Percentiles rank a stretch among this genome's conserved stretches.
phyloP scores from a whole-genome alignment of 1,140 invertebrate genomes.

The Sinonovacula constricta region DNA sequence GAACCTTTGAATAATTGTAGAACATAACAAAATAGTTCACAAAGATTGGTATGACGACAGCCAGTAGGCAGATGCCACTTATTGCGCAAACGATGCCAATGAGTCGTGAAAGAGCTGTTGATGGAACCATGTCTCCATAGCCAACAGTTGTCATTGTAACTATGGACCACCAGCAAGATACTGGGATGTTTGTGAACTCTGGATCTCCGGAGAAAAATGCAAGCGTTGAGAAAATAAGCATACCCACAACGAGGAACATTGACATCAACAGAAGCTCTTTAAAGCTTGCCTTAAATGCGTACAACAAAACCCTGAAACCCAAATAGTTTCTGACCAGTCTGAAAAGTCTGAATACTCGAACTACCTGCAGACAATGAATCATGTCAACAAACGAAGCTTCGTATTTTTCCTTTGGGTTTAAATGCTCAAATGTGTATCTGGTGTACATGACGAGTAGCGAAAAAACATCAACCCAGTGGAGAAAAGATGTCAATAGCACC shows the following conservation, averaged over 20 bases:
- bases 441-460: constrained; percentile 33
- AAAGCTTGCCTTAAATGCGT: constrained; percentile 81
- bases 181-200: constrained; percentile 86
- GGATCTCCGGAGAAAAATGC: constrained; percentile 60
- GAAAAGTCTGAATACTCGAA: constrained; percentile 66
- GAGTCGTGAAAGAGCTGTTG: constrained; percentile 68
- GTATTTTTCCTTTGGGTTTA: constrained; percentile 32
- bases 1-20: constrained; percentile 58
- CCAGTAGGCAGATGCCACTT: constrained; percentile 91
- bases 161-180: constrained; percentile 98
- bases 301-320: constrained; percentile 97
- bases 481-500: constrained; percentile 21
- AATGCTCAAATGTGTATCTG: constrained; percentile 20
- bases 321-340: constrained; percentile 86
- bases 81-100: constrained; percentile 91
- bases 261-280: constrained; percentile 59
- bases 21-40: constrained; percentile 88
- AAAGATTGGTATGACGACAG: constrained; percentile 93
- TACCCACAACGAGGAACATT: constrained; percentile 58
- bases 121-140: constrained; percentile 83
- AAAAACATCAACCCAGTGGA: constrained; percentile 45
- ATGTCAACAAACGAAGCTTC: constrained; percentile 45
- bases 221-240: constrained; percentile 60
- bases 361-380: constrained; percentile 53
- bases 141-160: constrained; percentile 99